Base-by-base conservation (phyloP, 1,140 invertebrate genomes). In the Rhyacophila brunnea region DNA sequence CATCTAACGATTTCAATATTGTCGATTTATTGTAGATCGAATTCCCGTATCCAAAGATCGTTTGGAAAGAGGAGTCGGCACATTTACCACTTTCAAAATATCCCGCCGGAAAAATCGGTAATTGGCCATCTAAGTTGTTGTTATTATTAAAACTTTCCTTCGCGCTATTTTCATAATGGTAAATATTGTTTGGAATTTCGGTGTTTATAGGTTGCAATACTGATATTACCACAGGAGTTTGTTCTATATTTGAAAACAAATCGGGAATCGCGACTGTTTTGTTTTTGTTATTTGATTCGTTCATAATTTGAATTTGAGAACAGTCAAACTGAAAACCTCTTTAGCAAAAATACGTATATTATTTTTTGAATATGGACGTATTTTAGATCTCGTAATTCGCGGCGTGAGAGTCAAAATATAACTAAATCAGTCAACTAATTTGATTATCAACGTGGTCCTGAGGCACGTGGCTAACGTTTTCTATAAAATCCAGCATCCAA, bases 31-130 rank as follows among this genome's bases (percentile, higher is more conserved):
- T 55, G 42, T 61, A 61, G 6, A 61, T 44, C 4, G 59, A 49
- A 38, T 61, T 61, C 10, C 51, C 46, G 44, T 61, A 61, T 3
- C 51, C 52, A 46, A 61, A 61, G 20, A 61, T 50, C 1, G 59
- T 55, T 17, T 61, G 59, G 14, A 61, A 35, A 10, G 59, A 61
- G 0, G 36, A 23, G n/a, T 61, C 59, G 18, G 10, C 28, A 11
- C 43, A 32, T 19, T 35, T 28, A 9, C 38, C 36, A 36, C 17
- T 40, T 48, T 60, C 58, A 20, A 54, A 60, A 47, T 38, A 47
- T 23, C 28, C 46, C 3, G 50, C 13, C 38, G 53, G 14, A 6
- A 47, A 19, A 1, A 20, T 1, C n/a, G 38, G 19, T n/a, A 45
- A 9, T 9, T 3, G 23, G 9, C 23, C 9, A 38, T 17, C 28